phyloP scores from a whole-genome alignment of 2,888 invertebrate species.

The Megalurothrips usitatus region DNA sequence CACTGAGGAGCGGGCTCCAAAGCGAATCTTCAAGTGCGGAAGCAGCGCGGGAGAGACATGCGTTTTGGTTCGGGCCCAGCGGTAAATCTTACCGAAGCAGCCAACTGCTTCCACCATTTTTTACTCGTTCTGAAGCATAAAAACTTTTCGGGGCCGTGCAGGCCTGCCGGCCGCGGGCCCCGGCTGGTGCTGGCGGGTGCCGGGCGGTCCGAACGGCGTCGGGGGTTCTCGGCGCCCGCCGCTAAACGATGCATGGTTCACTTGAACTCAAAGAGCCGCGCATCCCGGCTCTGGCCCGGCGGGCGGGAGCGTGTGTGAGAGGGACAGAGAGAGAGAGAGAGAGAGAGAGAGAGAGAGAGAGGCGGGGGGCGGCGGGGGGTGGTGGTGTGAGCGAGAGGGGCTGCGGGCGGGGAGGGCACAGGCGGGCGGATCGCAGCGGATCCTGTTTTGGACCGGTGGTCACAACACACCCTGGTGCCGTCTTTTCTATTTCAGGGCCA shows the following conservation, averaged over 20 bases:
- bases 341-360: not conserved
- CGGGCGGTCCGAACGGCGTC: too few species aligned
- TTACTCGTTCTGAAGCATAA: too few species aligned
- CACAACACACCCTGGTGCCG: not conserved
- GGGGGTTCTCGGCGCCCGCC: not conserved
- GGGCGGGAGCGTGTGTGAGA: not conserved
- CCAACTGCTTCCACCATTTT: too few species aligned
- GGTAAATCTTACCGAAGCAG: too few species aligned
- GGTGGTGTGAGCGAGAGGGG: not conserved
- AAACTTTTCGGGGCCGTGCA: too few species aligned
- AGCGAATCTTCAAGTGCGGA: too few species aligned
- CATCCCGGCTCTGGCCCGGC: not conserved
- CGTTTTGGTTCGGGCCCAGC: too few species aligned
- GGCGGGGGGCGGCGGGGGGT: not conserved
- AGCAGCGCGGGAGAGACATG: too few species aligned
- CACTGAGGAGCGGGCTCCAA: too few species aligned
- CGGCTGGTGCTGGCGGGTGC: too few species aligned
- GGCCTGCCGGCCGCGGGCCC: too few species aligned
- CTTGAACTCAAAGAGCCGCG: slow-evolving; percentile 4
- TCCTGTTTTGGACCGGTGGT: slow-evolving; percentile 12
- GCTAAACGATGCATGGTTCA: not conserved
- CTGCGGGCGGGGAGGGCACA: not conserved
- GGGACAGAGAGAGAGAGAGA: not conserved
- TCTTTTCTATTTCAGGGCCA: slow-evolving; percentile 4
- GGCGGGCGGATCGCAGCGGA: not conserved